Evolutionary conservation across 2,888 invertebrate species (phyloP), one percentile per base, ranked within the genome.

Genomic region (Girardia tigrina): DNA sequence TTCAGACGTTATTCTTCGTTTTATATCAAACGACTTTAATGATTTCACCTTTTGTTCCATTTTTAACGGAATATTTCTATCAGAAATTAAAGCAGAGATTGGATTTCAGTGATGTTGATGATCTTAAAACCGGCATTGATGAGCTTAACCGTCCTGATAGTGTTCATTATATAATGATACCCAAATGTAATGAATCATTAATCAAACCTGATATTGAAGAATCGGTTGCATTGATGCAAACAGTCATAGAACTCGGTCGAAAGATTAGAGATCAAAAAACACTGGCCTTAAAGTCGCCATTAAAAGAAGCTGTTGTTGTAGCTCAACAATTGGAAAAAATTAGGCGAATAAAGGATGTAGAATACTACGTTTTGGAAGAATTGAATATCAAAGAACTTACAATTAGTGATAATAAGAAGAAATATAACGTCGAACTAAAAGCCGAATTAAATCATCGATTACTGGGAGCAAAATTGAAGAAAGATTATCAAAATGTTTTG

Each of bases 31-130:
- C 98, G 89, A 88, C 90, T 0, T 88, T 90, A 80, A 89, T 95
- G 80, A 95, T 98, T 91, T 91, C 97, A 0, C 94, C 98, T 0
- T 97, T 97, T 84, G 93, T 94, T 0, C 98, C 98, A 0, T 99
- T 92, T 85, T 87, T 98, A 75, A 90, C 93, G 0, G 98, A 98
- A 84, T 88, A 90, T 77, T 93, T 98, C 89, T 98, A 92, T 85
- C 91, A 92, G 84, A 90, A 90, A 76, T 84, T 98, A 78, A 88
- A 89, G 42, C 87, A 89, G 79, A 86, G 92, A 29, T n/a, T n/a
- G n/a, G n/a, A n/a, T n/a, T n/a, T n/a, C n/a, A n/a, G 8, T 56
- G 56, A 56, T 6, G 23, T 56, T 8, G n/a, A 56, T 16, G 56
- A 56, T n/a, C n/a, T 56, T n/a, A 56, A n/a, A n/a, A n/a, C n/a